These are phyloP conservation scores for Pterocles gutturalis DNA, from an alignment of 2,113 vertebrate genomes.

Conservation along the genomic window DNA sequence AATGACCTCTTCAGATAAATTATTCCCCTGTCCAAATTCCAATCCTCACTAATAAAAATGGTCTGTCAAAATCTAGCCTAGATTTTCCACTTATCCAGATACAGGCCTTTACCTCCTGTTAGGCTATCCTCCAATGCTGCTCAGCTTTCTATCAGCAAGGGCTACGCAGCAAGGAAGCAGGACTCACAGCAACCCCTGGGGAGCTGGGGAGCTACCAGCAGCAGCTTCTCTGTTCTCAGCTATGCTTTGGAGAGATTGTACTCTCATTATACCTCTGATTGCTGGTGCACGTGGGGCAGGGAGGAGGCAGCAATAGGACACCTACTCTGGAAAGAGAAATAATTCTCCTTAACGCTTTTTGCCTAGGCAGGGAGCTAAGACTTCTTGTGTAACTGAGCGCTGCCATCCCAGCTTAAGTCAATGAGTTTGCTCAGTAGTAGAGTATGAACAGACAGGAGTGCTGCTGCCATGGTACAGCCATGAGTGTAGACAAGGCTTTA, in stretches of 20 bases:
- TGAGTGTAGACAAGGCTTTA: not conserved
- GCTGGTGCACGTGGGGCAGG: not conserved
- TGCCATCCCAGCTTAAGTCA: not conserved
- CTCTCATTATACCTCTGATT: not conserved
- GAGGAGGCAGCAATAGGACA: not conserved
- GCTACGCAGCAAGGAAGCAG: not conserved
- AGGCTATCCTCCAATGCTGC: not conserved
- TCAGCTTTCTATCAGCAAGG: not conserved
- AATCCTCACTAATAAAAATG: not conserved
- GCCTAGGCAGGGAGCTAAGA: not conserved
- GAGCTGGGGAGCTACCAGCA: not conserved
- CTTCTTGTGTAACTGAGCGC: not conserved
- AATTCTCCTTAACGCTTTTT: not conserved
- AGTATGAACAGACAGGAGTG: not conserved
- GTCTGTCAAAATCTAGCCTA: not conserved
- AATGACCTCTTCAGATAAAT: not conserved
- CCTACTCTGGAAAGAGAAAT: not conserved
- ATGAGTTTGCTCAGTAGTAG: not conserved
- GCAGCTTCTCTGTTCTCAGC: not conserved
- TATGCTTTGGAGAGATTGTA: rapidly evolving
- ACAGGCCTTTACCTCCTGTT: not conserved
- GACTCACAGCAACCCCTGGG: not conserved
- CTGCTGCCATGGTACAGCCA: not conserved
- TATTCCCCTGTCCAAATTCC: not conserved
- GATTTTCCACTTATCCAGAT: not conserved